Evolutionary conservation across 2,797 vertebrate genomes (phyloP).

Genomic region (Gambelia wislizenii): DNA sequence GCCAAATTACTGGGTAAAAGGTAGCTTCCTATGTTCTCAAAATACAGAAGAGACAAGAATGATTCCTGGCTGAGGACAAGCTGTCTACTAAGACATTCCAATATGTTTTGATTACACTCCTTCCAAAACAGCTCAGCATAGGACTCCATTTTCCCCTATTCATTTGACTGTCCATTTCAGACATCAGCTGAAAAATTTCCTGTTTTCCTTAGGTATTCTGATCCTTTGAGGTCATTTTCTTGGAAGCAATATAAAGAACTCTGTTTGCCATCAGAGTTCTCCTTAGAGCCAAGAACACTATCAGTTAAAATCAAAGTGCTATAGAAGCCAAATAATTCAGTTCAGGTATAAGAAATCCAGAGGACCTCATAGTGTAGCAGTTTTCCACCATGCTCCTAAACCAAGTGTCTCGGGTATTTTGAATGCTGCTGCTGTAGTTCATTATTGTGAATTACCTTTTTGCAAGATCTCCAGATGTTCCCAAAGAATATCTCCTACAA

Average conservation of each 20-base stretch:
- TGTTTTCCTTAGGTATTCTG: neutral
- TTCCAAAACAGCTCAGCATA: neutral
- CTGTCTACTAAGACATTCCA: neutral
- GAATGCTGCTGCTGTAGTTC: rapidly evolving
- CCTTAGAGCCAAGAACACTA: neutral
- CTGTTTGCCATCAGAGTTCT: neutral
- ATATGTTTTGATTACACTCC: neutral
- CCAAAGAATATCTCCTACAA: conserved; percentile 99
- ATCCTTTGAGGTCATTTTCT: neutral
- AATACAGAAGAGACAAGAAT: neutral
- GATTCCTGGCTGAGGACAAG: neutral
- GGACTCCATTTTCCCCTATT: no score
- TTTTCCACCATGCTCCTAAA: neutral
- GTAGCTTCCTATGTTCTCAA: neutral
- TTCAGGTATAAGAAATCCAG: neutral
- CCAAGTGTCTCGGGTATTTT: neutral
- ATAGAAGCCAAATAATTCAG: neutral
- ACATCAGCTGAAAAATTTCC: neutral
- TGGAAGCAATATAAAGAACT: neutral
- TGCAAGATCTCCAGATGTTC: conserved; percentile 97
- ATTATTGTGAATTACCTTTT: conserved; percentile 85
- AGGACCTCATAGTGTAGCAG: neutral
- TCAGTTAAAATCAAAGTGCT: neutral
- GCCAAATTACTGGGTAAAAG: neutral
- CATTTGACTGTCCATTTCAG: neutral